phyloP scores from a whole-genome alignment of 2,888 invertebrate genomes.

The Esperia sulphurella region DNA sequence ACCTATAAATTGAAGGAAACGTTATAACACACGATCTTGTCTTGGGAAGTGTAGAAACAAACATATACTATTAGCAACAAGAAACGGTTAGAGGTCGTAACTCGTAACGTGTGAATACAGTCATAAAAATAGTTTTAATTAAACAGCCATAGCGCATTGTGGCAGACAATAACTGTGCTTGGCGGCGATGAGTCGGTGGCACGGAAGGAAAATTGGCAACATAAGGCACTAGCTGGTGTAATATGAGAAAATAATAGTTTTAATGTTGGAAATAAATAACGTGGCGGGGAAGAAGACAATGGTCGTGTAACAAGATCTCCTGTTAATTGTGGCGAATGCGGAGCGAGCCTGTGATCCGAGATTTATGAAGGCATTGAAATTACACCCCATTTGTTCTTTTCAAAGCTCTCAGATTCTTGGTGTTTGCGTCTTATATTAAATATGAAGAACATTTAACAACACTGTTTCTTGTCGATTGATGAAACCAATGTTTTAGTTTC shows the following conservation, averaged over 20 bases:
- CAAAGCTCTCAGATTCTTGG: conserved; percentile 28
- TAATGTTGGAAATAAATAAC: conserved; percentile 73
- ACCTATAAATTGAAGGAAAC: conserved; percentile 57
- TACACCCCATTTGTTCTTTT: conserved; percentile 60
- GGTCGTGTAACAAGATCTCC: conserved; percentile 67
- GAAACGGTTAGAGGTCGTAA: conserved; percentile 37
- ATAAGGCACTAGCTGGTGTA: conserved; percentile 43
- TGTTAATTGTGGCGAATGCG: conserved; percentile 70
- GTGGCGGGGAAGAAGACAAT: conserved; percentile 65
- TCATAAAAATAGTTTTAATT: conserved; percentile 62
- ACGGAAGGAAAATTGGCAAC: conserved; percentile 60
- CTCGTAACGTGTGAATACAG: conserved; percentile 56
- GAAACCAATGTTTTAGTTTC: too few species aligned
- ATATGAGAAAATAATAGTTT: conserved; percentile 69
- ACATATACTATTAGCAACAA: conserved; percentile 44
- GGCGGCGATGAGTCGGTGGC: conserved; percentile 57
- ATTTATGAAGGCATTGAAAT: conserved; percentile 70
- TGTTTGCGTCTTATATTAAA: conserved; percentile 25
- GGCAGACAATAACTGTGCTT: conserved; percentile 51
- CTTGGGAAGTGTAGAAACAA: conserved; percentile 52
- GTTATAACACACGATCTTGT: conserved; percentile 44
- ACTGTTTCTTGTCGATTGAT: too few species aligned
- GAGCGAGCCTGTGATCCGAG: conserved; percentile 46
- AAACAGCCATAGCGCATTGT: conserved; percentile 51
- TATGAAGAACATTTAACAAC: background rate